Conservation (phyloP, 2,797 vertebrate species). For the Limnodromus scolopaceus region DNA sequence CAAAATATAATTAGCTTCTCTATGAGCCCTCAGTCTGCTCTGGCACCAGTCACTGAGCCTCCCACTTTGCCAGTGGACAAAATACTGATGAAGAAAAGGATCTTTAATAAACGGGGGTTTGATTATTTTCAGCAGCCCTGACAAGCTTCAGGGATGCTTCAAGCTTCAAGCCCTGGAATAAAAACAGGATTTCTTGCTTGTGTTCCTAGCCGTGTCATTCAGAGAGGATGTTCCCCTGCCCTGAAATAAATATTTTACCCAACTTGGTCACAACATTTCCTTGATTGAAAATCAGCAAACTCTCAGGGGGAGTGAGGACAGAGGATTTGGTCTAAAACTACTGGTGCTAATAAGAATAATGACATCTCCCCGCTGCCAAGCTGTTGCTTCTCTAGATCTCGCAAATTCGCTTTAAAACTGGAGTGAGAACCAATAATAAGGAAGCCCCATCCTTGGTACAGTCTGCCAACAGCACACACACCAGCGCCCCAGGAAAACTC, state of each 20-base stretch:
- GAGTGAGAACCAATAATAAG: not conserved
- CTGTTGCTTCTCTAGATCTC: not conserved
- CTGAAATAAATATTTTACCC: not conserved
- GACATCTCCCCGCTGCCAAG: not conserved
- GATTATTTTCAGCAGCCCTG: constrained; percentile 11
- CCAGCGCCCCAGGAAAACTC: not conserved
- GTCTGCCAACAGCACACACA: not conserved
- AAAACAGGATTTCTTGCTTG: not conserved
- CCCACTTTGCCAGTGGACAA: constrained; percentile 35
- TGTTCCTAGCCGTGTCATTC: not conserved
- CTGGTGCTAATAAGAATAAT: not conserved
- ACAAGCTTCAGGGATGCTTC: not conserved
- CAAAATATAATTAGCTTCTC: constrained; percentile 63
- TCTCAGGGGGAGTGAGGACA: not conserved
- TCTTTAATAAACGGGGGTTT: not conserved
- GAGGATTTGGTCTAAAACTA: not conserved
- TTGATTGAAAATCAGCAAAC: not conserved
- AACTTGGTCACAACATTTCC: not conserved
- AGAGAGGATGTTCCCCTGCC: not conserved
- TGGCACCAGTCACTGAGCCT: constrained; percentile 49
- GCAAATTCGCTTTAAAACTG: not conserved
- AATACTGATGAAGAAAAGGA: constrained; percentile 30
- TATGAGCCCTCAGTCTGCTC: constrained; percentile 20
- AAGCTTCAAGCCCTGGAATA: not conserved
- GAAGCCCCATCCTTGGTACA: not conserved